Evolutionary conservation across 1,140 invertebrate genomes (phyloP), one percentile per base, ranked within the genome.

Genomic region (Coenobita brevimanus): DNA sequence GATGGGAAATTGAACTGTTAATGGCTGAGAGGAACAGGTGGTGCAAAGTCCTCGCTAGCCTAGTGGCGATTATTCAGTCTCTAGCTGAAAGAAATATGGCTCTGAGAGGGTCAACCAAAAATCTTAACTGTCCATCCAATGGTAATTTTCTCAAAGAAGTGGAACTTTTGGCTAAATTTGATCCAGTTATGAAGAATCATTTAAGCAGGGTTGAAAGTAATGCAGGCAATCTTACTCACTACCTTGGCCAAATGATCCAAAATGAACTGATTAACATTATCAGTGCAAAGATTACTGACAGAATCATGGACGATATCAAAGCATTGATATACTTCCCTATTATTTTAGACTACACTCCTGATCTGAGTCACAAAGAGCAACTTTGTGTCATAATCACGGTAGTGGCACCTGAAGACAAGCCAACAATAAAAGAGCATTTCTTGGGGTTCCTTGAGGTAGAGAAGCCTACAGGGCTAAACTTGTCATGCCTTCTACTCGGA

Each of bases 371-470:
- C 46, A 2, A 10, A 8, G 76, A 54, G 60, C 76, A 30, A 50
- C 2, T 79, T 43, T 79, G 24, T 57, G 15, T 76, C n/a, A 36
- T 79, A 4, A 79, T 79, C 4, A 54, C 10, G 17, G 33, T n/a
- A 8, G 76, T 60, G 2, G 4, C 3, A 57, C 2, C 60, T 21
- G 46, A 79, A n/a, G n/a, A n/a, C 1, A 33, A 79, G n/a, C 76
- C 76, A 8, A 2, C 24, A 6, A 79, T 57, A 24, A 79, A 79
- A 36, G 76, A 79, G 33, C 76, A 79, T 79, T 78, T 41, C 33
- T 6, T 54, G 75, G 75, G 75, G 24, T 78, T 78, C 33, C n/a
- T 78, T 2, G 46, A 2, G n/a, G 75, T 21, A 15, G 3, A 3
- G 3, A 43, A 78, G 24, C 4, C 75, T 3, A 78, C 75, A 13